Evolutionary conservation across 2,888 invertebrate species (phyloP).

Genomic region (Scaptomyza polygonia): DNA sequence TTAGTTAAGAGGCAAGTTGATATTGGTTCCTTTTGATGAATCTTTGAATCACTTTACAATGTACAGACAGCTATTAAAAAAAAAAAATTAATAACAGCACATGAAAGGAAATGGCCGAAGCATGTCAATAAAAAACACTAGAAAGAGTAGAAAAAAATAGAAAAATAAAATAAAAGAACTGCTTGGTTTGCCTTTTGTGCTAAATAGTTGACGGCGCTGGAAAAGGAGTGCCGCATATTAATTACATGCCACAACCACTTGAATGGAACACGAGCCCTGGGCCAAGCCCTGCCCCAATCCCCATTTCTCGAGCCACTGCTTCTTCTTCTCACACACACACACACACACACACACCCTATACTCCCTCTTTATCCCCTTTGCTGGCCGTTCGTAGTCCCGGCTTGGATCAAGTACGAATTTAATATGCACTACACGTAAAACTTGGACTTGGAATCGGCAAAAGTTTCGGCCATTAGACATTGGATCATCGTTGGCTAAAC

Average conservation of each 20-base stretch:
- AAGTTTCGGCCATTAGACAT: slow-evolving; percentile 20
- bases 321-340: background rate
- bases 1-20: background rate
- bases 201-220: slow-evolving; percentile 60
- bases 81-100: slow-evolving; percentile 1
- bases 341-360: background rate
- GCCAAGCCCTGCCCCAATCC: slow-evolving; percentile 14
- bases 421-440: slow-evolving; percentile 65
- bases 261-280: slow-evolving; percentile 60
- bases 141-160: slow-evolving; percentile 33
- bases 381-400: background rate
- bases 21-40: slow-evolving; percentile 16
- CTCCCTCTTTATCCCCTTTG: background rate
- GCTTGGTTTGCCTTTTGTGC: slow-evolving; percentile 58
- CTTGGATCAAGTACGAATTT: slow-evolving; percentile 29
- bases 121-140: slow-evolving; percentile 53
- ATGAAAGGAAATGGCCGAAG: slow-evolving; percentile 47
- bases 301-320: no score
- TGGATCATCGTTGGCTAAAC: slow-evolving; percentile 2
- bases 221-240: slow-evolving; percentile 78
- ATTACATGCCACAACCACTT: slow-evolving; percentile 69
- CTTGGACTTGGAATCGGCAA: slow-evolving; percentile 28
- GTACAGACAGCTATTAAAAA: background rate
- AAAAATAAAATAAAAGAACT: slow-evolving; percentile 18
- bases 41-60: slow-evolving; percentile 15